These are phyloP conservation scores for Phrynosoma platyrhinos DNA, from an alignment of 2,113 vertebrate species.

Conservation along the genomic window DNA sequence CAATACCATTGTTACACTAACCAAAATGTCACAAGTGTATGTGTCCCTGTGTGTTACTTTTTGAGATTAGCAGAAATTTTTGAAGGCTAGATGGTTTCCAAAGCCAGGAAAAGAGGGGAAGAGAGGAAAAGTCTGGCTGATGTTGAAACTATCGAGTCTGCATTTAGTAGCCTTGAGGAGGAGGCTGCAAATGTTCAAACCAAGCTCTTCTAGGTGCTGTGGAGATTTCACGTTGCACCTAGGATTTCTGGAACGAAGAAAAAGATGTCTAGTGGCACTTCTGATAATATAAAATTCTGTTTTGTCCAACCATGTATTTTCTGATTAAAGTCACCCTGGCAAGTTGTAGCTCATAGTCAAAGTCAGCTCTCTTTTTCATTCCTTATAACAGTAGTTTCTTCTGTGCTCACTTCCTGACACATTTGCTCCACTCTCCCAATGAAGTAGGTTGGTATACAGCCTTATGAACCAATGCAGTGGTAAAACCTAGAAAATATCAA, in stretches of 20 bases:
- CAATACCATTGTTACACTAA: neutral
- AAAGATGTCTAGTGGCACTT: neutral
- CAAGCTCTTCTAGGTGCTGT: neutral
- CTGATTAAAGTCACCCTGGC: neutral
- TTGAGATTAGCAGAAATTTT: neutral
- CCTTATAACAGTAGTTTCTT: neutral
- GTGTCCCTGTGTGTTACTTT: neutral
- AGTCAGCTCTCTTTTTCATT: neutral
- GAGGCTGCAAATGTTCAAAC: neutral
- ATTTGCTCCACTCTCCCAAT: neutral
- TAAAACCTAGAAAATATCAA: no score
- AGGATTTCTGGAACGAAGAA: neutral
- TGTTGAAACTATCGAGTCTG: neutral
- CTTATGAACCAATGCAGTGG: no score
- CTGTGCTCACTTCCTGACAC: neutral
- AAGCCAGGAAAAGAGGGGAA: neutral
- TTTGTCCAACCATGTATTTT: no score
- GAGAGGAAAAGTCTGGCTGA: no score
- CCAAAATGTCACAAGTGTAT: neutral
- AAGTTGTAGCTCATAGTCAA: fast-evolving
- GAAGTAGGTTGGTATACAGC: neutral
- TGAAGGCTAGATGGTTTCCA: neutral
- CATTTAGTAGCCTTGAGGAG: neutral
- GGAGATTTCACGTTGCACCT: neutral
- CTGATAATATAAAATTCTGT: no score